Evolutionary conservation across 1,140 invertebrate genomes (phyloP), one percentile per base, ranked within the genome.

Genomic region (Trissolcus basalis): DNA sequence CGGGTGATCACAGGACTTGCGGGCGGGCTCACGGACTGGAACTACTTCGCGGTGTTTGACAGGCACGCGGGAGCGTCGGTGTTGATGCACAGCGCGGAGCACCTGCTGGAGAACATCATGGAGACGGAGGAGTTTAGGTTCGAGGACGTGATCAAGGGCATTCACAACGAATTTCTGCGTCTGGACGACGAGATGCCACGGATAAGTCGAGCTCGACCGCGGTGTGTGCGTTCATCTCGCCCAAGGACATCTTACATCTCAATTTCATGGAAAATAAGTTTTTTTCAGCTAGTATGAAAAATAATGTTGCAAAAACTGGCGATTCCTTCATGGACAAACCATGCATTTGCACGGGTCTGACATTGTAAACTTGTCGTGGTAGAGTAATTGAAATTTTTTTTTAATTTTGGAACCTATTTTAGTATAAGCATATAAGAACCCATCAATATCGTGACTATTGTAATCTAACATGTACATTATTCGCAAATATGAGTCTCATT

Each of bases 41-140:
- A 96, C 48, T 99, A 99, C 87, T 99, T 99, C 90, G 98, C 96
- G 0, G 97, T 99, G 0, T 99, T 99, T 87, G 98, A 99, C 90
- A 98, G 98, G 0, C 98, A 99, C 89, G 98, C 97, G 48, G 98
- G 98, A 19, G 94, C 93, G 14, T 91, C 92, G 78, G 97, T 98
- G 14, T 98, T 97, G 0, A 94, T 95, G 48, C 94, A 97, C 87
- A 99, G 97, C 89, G 95, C 98, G 12, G 93, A 96, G 80, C 93
- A 98, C 86, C 90, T 99, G 36, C 88, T 98, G 14, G 92, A 96
- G 56, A 93, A 92, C 80, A 96, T 98, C 74, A 91, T 97, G 80
- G 91, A 93, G 78, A 94, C 94, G 39, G 94, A 96, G 73, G 94
- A 96, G 81, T 97, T 97, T 82, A 91, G 91, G 78, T 89, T 90